Conservation (phyloP, 1,140 invertebrate species). For the Scylla paramamosain region DNA sequence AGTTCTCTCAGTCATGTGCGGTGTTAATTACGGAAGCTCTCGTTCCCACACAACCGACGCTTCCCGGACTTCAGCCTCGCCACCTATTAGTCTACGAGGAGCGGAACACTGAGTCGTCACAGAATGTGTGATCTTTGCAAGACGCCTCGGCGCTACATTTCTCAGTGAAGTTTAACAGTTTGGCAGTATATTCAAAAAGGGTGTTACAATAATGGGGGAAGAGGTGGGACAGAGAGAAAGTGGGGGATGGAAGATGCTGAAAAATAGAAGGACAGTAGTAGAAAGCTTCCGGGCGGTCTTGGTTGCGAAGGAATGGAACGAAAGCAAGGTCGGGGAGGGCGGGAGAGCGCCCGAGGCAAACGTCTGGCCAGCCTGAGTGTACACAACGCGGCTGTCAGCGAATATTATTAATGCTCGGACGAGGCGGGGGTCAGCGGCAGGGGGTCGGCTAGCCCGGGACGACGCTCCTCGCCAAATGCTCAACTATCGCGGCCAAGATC, state of each 20-base stretch:
- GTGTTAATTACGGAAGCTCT: slow-evolving; percentile 42
- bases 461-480: slow-evolving; percentile 34
- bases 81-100: neutral
- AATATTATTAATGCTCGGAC: slow-evolving; percentile 58
- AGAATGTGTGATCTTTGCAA: neutral
- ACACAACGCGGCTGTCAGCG: slow-evolving; percentile 46
- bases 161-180: neutral
- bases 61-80: neutral
- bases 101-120: neutral
- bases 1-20: neutral
- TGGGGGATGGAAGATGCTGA: too few species aligned
- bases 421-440: slow-evolving; percentile 47
- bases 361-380: slow-evolving; percentile 32
- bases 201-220: too few species aligned
- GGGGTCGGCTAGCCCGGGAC: slow-evolving; percentile 10
- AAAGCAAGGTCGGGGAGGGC: neutral
- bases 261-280: too few species aligned
- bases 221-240: too few species aligned
- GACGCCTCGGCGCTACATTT: neutral
- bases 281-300: neutral
- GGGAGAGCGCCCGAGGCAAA: neutral
- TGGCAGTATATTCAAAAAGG: too few species aligned
- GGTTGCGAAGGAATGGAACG: neutral
- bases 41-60: neutral
- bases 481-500: slow-evolving; percentile 32